Percentiles rank a stretch among this genome's conserved stretches.
These are phyloP conservation scores for Tetanocera ferruginea DNA, from an alignment of 2,888 invertebrate genomes.

Conservation along the genomic window DNA sequence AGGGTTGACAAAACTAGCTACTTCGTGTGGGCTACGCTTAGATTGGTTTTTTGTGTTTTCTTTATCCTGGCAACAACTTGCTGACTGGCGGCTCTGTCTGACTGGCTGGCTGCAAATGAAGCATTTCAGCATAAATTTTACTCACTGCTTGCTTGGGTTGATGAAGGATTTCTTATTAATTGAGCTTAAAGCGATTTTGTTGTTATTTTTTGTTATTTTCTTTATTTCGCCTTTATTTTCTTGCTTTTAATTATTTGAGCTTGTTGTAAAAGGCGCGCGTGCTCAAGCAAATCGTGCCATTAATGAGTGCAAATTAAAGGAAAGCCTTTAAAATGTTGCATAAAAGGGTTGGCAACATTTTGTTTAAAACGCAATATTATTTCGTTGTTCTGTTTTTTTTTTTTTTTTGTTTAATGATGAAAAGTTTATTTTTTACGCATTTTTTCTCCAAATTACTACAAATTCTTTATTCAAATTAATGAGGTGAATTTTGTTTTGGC, in stretches of 20 bases:
- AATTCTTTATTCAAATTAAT: too few species aligned
- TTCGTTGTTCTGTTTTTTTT: too few species aligned
- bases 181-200: neutral
- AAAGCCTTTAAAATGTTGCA: neutral
- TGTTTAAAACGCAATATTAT: too few species aligned
- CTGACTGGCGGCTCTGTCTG: neutral
- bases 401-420: too few species aligned
- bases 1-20: neutral
- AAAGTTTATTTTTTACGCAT: too few species aligned
- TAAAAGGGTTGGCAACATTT: neutral
- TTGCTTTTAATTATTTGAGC: conserved; percentile 26
- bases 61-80: too few species aligned
- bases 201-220: neutral
- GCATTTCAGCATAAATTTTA: neutral
- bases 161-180: conserved; percentile 19
- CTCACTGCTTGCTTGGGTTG: neutral
- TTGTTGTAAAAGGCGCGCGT: conserved; percentile 10
- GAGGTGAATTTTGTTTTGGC: too few species aligned
- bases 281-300: conserved; percentile 20
- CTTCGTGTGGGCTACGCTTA: neutral
- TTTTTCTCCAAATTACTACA: too few species aligned
- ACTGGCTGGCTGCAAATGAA: neutral
- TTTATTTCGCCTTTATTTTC: neutral
- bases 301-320: conserved; percentile 17
- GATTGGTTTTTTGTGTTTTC: neutral